Conservation (phyloP, 2,113 vertebrate species). For the Smithornis capensis region DNA sequence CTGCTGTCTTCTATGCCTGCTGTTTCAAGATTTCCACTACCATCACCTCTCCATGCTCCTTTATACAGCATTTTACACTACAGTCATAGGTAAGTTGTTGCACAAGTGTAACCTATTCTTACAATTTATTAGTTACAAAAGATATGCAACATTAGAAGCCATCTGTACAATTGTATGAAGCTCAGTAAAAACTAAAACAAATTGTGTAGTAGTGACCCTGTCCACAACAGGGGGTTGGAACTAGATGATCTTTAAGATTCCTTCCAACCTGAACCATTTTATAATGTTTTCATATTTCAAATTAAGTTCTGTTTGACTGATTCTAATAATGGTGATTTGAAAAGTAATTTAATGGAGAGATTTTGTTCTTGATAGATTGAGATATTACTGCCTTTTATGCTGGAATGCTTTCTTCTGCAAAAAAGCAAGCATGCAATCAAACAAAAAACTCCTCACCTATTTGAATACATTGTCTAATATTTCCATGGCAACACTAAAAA, state of each 20-base stretch:
- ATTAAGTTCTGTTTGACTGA: neutral
- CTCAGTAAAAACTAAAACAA: neutral
- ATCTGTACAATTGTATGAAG: accelerated
- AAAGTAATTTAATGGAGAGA: neutral
- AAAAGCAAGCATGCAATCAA: neutral
- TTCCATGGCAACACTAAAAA: constrained; percentile 22
- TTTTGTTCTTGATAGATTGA: neutral
- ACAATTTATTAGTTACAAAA: neutral
- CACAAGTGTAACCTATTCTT: neutral
- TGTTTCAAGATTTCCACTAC: neutral
- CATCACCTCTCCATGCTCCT: accelerated
- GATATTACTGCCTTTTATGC: neutral
- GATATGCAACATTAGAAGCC: neutral
- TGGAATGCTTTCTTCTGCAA: neutral
- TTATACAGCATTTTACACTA: neutral
- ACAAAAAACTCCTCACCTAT: neutral
- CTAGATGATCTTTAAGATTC: neutral
- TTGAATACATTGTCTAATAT: neutral
- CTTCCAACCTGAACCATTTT: neutral
- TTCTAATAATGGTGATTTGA: neutral
- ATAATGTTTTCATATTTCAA: neutral
- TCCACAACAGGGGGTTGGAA: accelerated
- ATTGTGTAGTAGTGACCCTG: neutral
- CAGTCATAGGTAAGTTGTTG: neutral
- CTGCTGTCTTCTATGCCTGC: neutral